Base-by-base conservation (phyloP, 2,113 vertebrate genomes). In the Myotis davidii region DNA sequence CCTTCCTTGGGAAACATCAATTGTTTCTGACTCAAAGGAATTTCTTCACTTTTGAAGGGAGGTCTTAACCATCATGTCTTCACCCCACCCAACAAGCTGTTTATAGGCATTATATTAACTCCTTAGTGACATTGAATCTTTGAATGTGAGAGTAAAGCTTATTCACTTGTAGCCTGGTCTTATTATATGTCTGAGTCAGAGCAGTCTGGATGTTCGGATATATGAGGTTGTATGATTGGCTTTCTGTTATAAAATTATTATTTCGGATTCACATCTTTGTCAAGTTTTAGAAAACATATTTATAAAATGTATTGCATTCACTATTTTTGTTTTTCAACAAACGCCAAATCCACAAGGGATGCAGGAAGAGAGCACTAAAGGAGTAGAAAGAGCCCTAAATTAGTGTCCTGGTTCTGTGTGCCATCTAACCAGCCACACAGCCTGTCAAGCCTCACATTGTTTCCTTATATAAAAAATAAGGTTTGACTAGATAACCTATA, bases 251-350 rank as follows among this genome's bases (percentile, higher is more conserved):
- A 12, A 37, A 69, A 42, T 61, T 50, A 76, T 78, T 78, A 56
- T 27, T 32, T 56, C 5, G 23, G 39, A 37, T 82, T 59, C 64
- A 61, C 29, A 77, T 82, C 61, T 77, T 64, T 48, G 50, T 84
- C 10, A 64, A 17, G 8, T 67, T 72, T 86, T 90, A 18, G 69
- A 69, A 88, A 88, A 82, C 34, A 18, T 6, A 79, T 88, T 92
- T 78, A 87, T 42, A 29, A 37, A 45, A 87, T 21, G 7, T 6
- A 88, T 48, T 64, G n/a, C 6, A 20, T n/a, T 70, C 5, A 10
- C 18, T 8, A 12, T 32, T 70, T 87, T 77, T 50, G 48, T 54
- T 81, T 77, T 8, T 11, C 3, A 65, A 17, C 16, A 73, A 88
- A 81, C 89, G 11, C 8, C 20, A 78, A 17, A 54, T 8, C 17